Conservation (phyloP, 2,888 invertebrate genomes). For the Epinotia demarniana region DNA sequence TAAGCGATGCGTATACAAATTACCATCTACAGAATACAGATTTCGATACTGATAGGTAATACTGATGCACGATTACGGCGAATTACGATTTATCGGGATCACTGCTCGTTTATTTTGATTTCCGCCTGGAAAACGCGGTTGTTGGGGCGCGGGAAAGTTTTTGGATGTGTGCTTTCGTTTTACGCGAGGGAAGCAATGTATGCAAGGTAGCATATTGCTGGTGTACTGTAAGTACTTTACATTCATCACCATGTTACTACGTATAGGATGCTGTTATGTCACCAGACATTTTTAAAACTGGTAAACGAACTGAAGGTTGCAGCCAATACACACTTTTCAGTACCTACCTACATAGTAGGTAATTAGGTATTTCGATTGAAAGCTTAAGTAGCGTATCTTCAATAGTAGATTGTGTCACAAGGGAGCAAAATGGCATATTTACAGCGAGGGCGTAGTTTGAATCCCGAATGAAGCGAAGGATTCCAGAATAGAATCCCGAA, state of each 20-base stretch:
- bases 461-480: no score
- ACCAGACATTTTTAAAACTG: background rate
- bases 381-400: no score
- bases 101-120: conserved; percentile 57
- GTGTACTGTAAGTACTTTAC: no score
- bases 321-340: background rate
- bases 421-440: no score
- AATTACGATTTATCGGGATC: conserved; percentile 70
- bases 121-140: conserved; percentile 61
- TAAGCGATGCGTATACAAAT: conserved; percentile 54
- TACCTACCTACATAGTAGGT: background rate
- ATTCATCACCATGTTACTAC: no score
- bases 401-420: no score
- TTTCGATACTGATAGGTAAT: conserved; percentile 45
- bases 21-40: conserved; percentile 60
- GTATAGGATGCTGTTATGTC: no score
- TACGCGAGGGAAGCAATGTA: conserved; percentile 42
- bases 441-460: no score
- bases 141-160: conserved; percentile 59
- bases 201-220: background rate
- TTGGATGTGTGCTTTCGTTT: conserved; percentile 49
- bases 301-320: background rate
- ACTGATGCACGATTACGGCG: conserved; percentile 65
- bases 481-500: no score
- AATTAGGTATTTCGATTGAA: no score